Evolutionary conservation across 2,888 invertebrate species (phyloP), one percentile per base, ranked within the genome.

Genomic region (Halictus quadricinctus): DNA sequence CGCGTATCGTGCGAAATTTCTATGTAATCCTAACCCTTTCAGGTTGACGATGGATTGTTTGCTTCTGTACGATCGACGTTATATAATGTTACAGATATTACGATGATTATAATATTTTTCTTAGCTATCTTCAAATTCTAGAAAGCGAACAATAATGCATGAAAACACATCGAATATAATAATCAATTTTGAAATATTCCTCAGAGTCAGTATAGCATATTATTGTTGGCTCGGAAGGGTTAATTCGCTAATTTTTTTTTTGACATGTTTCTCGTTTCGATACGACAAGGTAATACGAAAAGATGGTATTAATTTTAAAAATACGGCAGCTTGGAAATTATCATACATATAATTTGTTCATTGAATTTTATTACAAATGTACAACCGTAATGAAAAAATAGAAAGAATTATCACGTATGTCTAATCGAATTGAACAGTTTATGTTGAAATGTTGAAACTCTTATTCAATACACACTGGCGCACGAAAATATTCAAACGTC

Each of bases 361-460:
- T 60, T 29, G 46, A n/a, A 41, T 43, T 70, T 74, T 77, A 77
- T 83, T 83, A 18, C 36, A 60, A 48, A 50, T 15, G 15, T 72
- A 48, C 10, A 81, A 60, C 1, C 6, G 2, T 74, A 58, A 43
- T 69, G 21, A 72, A 81, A 76, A 4, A 43, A 73, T 72, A 64
- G n/a, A 48, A 58, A n/a, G 15, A 15, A 79, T 12, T n/a, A 4
- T 58, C 58, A 43, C 18, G 43, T 72, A 43, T 66, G 48, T 21
- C 43, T 43, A 66, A 72, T n/a, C 43, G 50, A 41, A 50, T 66
- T 21, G 36, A 36, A 79, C 46, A 72, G 36, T 25, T 81, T 43
- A 70, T n/a, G 21, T n/a, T 36, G 36, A 70, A 43, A 41, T 12
- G 5, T 12, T 70, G n/a, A 69, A 29, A 29, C 15, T 46, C 29